phyloP scores from a whole-genome alignment of 1,140 invertebrate genomes.

The Penaeus japonicus region DNA sequence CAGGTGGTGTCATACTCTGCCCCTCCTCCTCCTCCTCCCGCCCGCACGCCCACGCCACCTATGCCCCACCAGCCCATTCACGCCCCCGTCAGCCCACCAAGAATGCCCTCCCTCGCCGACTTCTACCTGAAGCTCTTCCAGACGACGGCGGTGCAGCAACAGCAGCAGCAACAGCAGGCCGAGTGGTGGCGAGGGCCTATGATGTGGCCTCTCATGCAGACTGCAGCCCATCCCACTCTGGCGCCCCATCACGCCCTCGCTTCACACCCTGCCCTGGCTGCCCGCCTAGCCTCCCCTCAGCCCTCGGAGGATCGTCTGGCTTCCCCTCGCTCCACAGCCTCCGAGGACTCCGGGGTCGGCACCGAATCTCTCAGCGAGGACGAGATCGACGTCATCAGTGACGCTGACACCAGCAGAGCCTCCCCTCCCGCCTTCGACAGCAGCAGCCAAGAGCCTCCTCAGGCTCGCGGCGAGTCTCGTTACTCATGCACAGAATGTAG shows the following conservation, averaged over 20 bases:
- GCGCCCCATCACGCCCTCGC: constrained; percentile 7
- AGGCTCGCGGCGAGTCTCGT: constrained; percentile 13
- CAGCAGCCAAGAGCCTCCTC: neutral
- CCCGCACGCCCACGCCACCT: neutral
- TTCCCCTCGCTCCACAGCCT: constrained; percentile 50
- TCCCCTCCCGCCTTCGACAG: neutral
- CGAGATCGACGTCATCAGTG: constrained; percentile 50
- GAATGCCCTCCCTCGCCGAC: constrained; percentile 39
- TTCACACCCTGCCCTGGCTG: neutral
- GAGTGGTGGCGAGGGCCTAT: constrained; percentile 20
- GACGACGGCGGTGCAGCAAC: constrained; percentile 41
- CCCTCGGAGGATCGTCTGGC: constrained; percentile 41
- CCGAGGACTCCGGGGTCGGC: constrained; percentile 50
- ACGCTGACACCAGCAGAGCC: neutral
- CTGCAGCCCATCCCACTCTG: constrained; percentile 15
- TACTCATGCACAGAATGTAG: constrained; percentile 90
- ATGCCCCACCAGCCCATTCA: neutral
- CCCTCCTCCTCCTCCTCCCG: neutral
- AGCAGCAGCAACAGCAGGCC: constrained; percentile 31
- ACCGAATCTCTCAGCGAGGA: constrained; percentile 48
- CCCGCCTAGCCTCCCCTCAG: constrained; percentile 17
- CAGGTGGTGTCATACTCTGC: neutral
- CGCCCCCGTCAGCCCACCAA: constrained; percentile 25
- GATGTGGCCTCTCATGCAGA: constrained; percentile 30
- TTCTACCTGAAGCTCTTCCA: constrained; percentile 51